A percentile compares a stretch with the other conserved stretches of the same genome.
Conservation (phyloP, 2,888 invertebrate species). For the Volucella zonaria region DNA sequence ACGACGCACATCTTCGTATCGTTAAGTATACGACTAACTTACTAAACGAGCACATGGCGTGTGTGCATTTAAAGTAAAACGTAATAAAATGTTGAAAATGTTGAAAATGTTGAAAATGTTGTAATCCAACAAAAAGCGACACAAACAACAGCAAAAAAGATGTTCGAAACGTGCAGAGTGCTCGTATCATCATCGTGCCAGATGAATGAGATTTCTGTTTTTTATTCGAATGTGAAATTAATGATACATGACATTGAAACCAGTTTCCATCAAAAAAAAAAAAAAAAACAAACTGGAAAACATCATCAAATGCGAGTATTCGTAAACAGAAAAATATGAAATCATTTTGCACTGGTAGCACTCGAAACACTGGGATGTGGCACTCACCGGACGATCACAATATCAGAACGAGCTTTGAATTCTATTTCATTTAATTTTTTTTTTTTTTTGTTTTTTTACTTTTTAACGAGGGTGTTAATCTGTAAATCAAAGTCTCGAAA, state of each 20-base stretch:
- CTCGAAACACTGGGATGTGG: too few relatives aligned
- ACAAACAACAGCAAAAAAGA: too few relatives aligned
- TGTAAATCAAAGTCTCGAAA: slow-evolving; percentile 27
- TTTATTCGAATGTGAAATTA: background rate
- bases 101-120: too few relatives aligned
- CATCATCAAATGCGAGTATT: background rate
- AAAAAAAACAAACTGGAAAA: background rate
- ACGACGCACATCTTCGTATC: slow-evolving; percentile 6
- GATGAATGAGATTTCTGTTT: too few relatives aligned
- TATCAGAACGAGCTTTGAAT: slow-evolving; percentile 8
- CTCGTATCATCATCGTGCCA: too few relatives aligned
- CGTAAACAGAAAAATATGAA: slow-evolving; percentile 21
- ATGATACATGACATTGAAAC: background rate
- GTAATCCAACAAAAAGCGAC: too few relatives aligned
- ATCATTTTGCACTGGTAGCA: slow-evolving; percentile 18
- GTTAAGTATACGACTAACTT: background rate
- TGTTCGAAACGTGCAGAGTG: too few relatives aligned
- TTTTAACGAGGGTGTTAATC: slow-evolving; percentile 48
- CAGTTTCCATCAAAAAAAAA: slow-evolving; percentile 4
- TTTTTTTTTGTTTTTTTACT: background rate
- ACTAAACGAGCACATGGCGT: too few relatives aligned
- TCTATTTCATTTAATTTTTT: too few relatives aligned
- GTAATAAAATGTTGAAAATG: too few relatives aligned
- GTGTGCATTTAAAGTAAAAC: too few relatives aligned
- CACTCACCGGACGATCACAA: background rate